Base-by-base conservation (phyloP, 2,797 vertebrate species). In the Delichon dasypus region DNA sequence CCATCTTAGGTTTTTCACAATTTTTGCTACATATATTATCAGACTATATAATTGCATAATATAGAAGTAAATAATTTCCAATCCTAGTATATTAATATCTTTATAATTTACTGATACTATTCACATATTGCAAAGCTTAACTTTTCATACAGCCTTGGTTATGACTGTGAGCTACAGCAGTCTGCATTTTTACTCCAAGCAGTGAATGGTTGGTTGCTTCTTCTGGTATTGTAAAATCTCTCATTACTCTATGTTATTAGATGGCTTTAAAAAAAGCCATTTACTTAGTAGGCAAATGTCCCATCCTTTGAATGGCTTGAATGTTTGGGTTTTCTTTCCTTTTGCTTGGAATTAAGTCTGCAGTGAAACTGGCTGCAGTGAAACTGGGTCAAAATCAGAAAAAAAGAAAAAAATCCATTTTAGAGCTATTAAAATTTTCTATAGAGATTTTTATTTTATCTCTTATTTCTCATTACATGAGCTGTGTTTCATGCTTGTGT, bases 401-500 rank as follows among this genome's bases (percentile, higher is more conserved):
- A 38, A 36, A 89, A 70, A 60, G 70, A 85, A n/a, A 89, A 70
- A 51, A 3, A 65, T 87, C 60, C 5, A 0, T 85, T 88, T 51
- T 79, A 76, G 20, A 76, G 45, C 66, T 88, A 38, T 80, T 88
- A 48, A 67, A n/a, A 57, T 94, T 77, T 93, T 84, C 67, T 82
- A 5, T 38, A 36, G 60, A 74, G 79, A 45, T 79, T 78, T 76
- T 40, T 87, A 36, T 85, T 95, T 93, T 75, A 60, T 86, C 34
- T 83, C 38, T 40, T 57, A 4, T 42, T 92, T 85, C 72, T 72
- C 14, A 5, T 88, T 81, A 57, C 50, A 29, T 27, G 22, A 76
- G 75, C 48, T 79, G 4, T 53, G 67, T 80, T 96, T 94, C 73
- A 91, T 5, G 30, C 85, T 89, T 93, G 64, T 93, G 22, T 93